These are phyloP conservation scores for Ashinkailepas kermadecensis DNA, from an alignment of 2,888 invertebrate genomes.

Conservation along the genomic window DNA sequence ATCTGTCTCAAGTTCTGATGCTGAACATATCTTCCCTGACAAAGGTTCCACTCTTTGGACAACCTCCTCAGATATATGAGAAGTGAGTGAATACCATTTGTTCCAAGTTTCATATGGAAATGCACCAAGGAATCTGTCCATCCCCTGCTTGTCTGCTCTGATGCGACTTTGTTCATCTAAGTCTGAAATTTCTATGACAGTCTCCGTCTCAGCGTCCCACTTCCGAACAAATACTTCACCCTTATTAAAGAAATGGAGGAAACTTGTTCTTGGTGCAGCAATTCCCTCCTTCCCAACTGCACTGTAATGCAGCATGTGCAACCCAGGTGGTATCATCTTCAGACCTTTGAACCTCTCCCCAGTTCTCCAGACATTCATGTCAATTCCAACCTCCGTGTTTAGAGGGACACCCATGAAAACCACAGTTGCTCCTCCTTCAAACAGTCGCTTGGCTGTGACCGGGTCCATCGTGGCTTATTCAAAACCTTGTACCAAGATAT, in stretches of 20 bases:
- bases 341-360: slow-evolving; percentile 88
- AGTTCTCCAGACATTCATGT: slow-evolving; percentile 80
- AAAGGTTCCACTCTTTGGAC: slow-evolving; percentile 3
- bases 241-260: slow-evolving; percentile 72
- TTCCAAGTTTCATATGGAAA: slow-evolving; percentile 85
- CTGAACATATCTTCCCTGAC: slow-evolving; percentile 46
- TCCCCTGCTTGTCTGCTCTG: slow-evolving; percentile 58
- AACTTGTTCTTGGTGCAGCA: slow-evolving; percentile 67
- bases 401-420: slow-evolving; percentile 77
- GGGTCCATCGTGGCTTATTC: slow-evolving; percentile 54
- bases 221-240: slow-evolving; percentile 76
- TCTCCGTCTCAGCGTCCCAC: slow-evolving; percentile 72
- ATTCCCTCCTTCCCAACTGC: slow-evolving; percentile 50
- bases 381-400: slow-evolving; percentile 95
- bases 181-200: slow-evolving; percentile 33
- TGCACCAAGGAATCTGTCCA: slow-evolving; percentile 76
- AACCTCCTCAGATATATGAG: slow-evolving; percentile 54
- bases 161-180: slow-evolving; percentile 52
- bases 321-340: slow-evolving; percentile 97
- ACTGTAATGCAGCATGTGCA: slow-evolving; percentile 85
- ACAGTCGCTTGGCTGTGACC: slow-evolving; percentile 62
- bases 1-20: slow-evolving; percentile 28
- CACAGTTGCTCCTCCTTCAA: slow-evolving; percentile 72
- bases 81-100: slow-evolving; percentile 75
- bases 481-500: background rate